Evolutionary conservation across 2,888 invertebrate species (phyloP).

Genomic region (Platerodrilus igneus): DNA sequence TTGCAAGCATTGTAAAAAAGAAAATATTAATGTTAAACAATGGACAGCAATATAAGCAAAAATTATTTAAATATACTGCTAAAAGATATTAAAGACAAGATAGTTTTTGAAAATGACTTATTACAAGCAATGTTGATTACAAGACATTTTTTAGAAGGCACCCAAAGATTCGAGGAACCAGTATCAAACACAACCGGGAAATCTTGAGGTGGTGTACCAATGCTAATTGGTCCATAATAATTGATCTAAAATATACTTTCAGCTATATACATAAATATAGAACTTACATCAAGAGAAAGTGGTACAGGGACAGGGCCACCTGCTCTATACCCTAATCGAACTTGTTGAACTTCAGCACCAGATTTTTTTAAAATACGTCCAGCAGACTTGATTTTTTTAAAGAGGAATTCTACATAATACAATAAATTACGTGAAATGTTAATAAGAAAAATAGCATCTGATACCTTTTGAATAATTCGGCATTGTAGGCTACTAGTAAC

Average conservation of each 20-base stretch:
- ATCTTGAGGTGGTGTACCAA: conserved; percentile 87
- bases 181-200: conserved; percentile 98
- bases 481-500: no score
- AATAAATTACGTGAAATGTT: no score
- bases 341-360: conserved; percentile 67
- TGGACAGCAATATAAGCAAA: no score
- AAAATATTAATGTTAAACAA: no score
- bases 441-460: no score
- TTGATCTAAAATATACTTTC: conserved; percentile 64
- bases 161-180: conserved; percentile 98
- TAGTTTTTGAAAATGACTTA: no score
- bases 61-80: no score
- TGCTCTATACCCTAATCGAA: conserved; percentile 57
- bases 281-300: conserved; percentile 78
- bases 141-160: conserved; percentile 95
- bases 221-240: conserved; percentile 88
- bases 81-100: no score
- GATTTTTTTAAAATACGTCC: conserved; percentile 70
- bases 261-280: conserved; percentile 4
- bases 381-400: conserved; percentile 62
- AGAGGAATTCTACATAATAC: conserved; percentile 65
- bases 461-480: no score
- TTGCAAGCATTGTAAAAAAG: no score
- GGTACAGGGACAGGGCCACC: conserved; percentile 69
- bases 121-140: conserved; percentile 90